phyloP scores from a whole-genome alignment of 1,140 invertebrate genomes.

The Maniola jurtina region DNA sequence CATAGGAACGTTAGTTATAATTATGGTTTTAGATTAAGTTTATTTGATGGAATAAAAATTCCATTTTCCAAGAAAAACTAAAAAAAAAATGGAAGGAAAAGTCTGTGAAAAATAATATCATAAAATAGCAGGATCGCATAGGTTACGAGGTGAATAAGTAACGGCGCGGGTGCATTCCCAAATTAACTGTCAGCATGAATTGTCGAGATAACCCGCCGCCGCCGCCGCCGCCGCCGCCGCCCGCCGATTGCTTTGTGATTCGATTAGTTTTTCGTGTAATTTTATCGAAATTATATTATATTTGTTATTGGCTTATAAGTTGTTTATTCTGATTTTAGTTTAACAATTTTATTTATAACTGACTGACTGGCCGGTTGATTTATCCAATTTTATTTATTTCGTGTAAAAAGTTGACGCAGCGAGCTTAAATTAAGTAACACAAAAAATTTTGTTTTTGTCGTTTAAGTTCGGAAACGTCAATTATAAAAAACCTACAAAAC shows the following conservation, averaged over 20 bases:
- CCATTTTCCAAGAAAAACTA: conserved; percentile 1
- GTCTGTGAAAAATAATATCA: conserved; percentile 12
- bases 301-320: conserved; percentile 14
- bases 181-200: conserved; percentile 64
- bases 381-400: no score
- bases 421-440: no score
- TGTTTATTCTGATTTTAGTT: conserved; percentile 3
- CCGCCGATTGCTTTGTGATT: conserved; percentile 57
- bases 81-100: conserved; percentile 4
- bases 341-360: not conserved
- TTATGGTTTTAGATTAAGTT: no score
- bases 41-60: not conserved
- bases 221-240: conserved; percentile 37
- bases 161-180: conserved; percentile 53
- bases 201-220: conserved; percentile 35
- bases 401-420: no score
- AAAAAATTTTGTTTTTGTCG: no score
- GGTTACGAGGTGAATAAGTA: conserved; percentile 53
- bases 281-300: conserved; percentile 31
- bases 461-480: no score
- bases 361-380: no score
- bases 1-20: no score
- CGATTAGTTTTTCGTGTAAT: conserved; percentile 57
- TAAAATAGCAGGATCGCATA: conserved; percentile 24
- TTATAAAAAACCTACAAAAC: no score